A percentile compares a stretch with the other conserved stretches of the same genome.
Conservation (phyloP, 2,888 invertebrate species). For the Cerastis leucographa region DNA sequence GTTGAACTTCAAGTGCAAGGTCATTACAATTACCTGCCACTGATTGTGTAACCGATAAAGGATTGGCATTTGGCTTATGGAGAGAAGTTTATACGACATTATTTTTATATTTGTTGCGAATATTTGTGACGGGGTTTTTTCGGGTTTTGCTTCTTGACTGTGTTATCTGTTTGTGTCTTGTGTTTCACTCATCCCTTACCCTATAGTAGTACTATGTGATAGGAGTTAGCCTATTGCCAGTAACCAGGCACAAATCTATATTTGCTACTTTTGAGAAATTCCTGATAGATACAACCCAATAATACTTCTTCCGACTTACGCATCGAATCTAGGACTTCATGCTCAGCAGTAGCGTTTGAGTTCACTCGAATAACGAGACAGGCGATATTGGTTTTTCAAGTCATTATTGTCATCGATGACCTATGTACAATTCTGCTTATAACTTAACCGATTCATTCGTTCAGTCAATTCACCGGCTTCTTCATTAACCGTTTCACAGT, state of each 20-base stretch:
- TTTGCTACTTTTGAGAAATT: neutral
- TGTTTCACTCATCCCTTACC: neutral
- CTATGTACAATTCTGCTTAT: neutral
- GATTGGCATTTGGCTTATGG: slow-evolving; percentile 17
- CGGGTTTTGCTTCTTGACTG: neutral
- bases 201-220: neutral
- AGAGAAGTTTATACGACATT: slow-evolving; percentile 23
- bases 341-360: neutral
- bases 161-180: neutral
- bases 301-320: neutral
- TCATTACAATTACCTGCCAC: slow-evolving; percentile 8
- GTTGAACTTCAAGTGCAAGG: slow-evolving; percentile 43
- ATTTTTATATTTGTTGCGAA: slow-evolving; percentile 7
- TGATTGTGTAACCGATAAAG: slow-evolving; percentile 27
- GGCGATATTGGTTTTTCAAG: no score
- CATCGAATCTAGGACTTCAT: neutral
- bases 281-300: neutral
- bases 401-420: neutral
- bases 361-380: neutral
- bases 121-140: neutral
- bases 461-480: neutral
- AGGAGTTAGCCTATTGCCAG: neutral
- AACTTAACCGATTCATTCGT: neutral
- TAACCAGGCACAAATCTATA: neutral
- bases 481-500: slow-evolving; percentile 2